Percentiles rank a stretch among this genome's conserved stretches.
Conservation (phyloP, 2,113 vertebrate genomes). For the Paralichthys olivaceus region DNA sequence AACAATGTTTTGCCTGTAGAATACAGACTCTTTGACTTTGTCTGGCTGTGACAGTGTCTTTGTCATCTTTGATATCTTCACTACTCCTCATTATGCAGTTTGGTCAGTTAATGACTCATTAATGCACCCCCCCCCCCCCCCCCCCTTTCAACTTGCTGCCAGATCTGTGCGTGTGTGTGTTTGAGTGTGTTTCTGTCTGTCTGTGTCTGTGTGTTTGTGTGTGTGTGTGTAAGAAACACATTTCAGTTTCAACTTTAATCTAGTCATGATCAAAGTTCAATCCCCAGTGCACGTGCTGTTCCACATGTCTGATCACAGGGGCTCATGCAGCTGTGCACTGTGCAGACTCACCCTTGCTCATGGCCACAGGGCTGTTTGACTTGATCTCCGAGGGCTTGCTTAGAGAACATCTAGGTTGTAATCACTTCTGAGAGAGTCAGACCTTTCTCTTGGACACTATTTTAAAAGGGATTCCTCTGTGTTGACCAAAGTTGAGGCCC, state of each 20-base stretch:
- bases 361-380: slow-evolving; percentile 24
- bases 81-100: slow-evolving; percentile 29
- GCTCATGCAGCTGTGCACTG: slow-evolving; percentile 25
- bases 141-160: slow-evolving; percentile 11
- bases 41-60: not conserved
- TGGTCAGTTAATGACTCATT: slow-evolving; percentile 26
- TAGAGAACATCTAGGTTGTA: slow-evolving; percentile 34
- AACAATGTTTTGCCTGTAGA: slow-evolving; percentile 37
- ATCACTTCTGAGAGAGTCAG: slow-evolving; percentile 39
- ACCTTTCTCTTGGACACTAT: slow-evolving; percentile 35
- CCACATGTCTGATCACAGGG: slow-evolving; percentile 12
- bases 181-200: too few relatives aligned
- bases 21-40: slow-evolving; percentile 34
- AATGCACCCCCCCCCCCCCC: not conserved
- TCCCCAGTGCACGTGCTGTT: slow-evolving; percentile 4
- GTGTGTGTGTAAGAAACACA: slow-evolving; percentile 12
- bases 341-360: not conserved
- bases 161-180: slow-evolving; percentile 26
- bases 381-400: slow-evolving; percentile 23
- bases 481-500: slow-evolving; percentile 54
- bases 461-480: slow-evolving; percentile 62
- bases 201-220: slow-evolving; percentile 1
- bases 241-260: slow-evolving; percentile 30
- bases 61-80: slow-evolving; percentile 12
- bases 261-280: slow-evolving; percentile 52